Evolutionary conservation across 1,140 invertebrate genomes (phyloP), one percentile per base, ranked within the genome.

Genomic region (Psix sp.): DNA sequence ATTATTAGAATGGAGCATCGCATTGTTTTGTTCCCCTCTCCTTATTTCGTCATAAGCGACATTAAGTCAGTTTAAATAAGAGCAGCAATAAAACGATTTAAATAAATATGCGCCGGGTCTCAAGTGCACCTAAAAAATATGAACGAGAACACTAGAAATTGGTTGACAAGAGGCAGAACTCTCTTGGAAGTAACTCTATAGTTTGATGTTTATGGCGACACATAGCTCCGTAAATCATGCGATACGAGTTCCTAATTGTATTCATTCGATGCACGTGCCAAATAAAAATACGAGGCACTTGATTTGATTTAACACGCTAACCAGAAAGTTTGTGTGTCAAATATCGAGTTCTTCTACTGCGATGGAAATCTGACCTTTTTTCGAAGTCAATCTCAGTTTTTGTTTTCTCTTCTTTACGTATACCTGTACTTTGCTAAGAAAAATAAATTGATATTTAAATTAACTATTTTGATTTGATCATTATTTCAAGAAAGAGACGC

Each of bases 211-310:
- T 68, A 68, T 59, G 38, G 38, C 33, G 65, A 59, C 46, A 59
- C 52, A 31, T 45, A 45, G 54, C 31, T 31, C 18, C 33, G 36
- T 68, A 68, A 68, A 68, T 68, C 54, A 68, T 68, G 51, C 39
- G 65, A 45, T 39, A 38, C 45, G 31, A 68, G 54, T 68, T 68
- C 31, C 14, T 67, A 57, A 67, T 67, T 67, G 43, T 67, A 68
- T 68, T 68, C 45, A 59, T 59, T 45, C 45, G 46, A 45, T 46
- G 65, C 54, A 56, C 52, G 63, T 31, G 52, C 63, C 63, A 67
- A 67, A 57, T 57, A 57, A 57, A 67, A 62, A 42, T 46, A 20
- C 18, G 20, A 26, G 42, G 56, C 35, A 54, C 33, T 49, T 49
- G 51, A 56, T 40, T 56, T 66, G 62, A 66, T 66, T 66, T 65